These are phyloP conservation scores for Sphaerodactylus townsendi DNA, from an alignment of 2,113 vertebrate species.

Conservation along the genomic window DNA sequence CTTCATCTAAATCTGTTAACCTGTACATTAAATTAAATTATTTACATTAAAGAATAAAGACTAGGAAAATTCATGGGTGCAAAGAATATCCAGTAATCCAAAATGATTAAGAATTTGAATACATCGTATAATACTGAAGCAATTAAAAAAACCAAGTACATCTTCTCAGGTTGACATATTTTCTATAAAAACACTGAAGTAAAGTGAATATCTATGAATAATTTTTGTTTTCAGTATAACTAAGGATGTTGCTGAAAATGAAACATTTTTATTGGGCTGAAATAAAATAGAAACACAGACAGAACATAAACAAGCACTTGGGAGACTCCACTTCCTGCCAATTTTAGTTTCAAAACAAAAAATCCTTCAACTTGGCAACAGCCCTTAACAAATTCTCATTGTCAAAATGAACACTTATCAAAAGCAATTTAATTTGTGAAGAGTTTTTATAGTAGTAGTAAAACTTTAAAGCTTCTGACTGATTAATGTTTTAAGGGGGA, in stretches of 20 bases:
- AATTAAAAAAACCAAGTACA: slow-evolving; percentile 31
- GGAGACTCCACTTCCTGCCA: slow-evolving; percentile 57
- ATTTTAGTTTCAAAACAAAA: slow-evolving; percentile 62
- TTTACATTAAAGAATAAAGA: slow-evolving; percentile 9
- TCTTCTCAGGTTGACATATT: not conserved
- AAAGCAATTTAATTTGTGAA: slow-evolving; percentile 76
- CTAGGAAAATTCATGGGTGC: slow-evolving; percentile 6
- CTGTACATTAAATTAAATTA: slow-evolving; percentile 32
- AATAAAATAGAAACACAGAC: slow-evolving; percentile 35
- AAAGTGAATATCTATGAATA: slow-evolving; percentile 35
- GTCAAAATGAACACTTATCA: slow-evolving; percentile 72
- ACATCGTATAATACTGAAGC: not conserved
- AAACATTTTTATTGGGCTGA: not conserved
- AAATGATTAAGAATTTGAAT: slow-evolving; percentile 33
- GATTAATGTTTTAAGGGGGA: slow-evolving; percentile 35
- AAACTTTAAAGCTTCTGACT: slow-evolving; percentile 75
- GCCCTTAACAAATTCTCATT: slow-evolving; percentile 72
- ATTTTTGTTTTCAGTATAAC: slow-evolving; percentile 31
- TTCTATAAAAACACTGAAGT: slow-evolving; percentile 23
- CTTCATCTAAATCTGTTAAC: slow-evolving; percentile 25
- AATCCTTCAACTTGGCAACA: slow-evolving; percentile 69
- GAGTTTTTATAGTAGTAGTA: slow-evolving; percentile 76
- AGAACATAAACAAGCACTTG: slow-evolving; percentile 18
- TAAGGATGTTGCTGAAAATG: not conserved
- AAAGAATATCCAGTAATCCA: not conserved